Percentiles rank a stretch among this genome's conserved stretches.
Conservation (phyloP, 2,113 vertebrate genomes). For the Aphyosemion australe region DNA sequence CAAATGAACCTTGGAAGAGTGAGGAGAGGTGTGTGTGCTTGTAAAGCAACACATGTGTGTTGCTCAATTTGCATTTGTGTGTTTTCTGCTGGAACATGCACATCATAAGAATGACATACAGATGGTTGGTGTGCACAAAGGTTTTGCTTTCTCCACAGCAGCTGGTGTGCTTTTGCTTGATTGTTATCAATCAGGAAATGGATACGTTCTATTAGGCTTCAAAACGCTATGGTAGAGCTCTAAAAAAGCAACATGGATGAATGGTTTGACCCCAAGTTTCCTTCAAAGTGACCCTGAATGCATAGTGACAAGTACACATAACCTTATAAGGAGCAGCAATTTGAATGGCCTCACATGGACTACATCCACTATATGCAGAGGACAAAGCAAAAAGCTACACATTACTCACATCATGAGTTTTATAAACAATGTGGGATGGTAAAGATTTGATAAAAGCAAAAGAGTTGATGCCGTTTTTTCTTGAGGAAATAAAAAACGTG, state of each 20-base stretch:
- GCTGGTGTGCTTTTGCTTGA: slow-evolving; percentile 34
- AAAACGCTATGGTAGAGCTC: slow-evolving; percentile 5
- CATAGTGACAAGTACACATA: slow-evolving; percentile 26
- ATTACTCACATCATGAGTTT: slow-evolving; percentile 35
- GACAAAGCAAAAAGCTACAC: slow-evolving; percentile 22
- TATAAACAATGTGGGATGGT: slow-evolving; percentile 53
- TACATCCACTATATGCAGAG: slow-evolving; percentile 19
- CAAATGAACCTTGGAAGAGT: slow-evolving; percentile 76
- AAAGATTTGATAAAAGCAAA: slow-evolving; percentile 60
- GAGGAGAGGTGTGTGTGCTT: slow-evolving; percentile 51
- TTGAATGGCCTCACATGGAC: slow-evolving; percentile 41
- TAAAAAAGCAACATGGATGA: not conserved
- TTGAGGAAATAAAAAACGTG: slow-evolving; percentile 13
- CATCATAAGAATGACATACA: slow-evolving; percentile 40
- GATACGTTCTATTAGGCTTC: slow-evolving; percentile 16
- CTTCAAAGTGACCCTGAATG: slow-evolving; percentile 14
- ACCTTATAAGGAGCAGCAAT: slow-evolving; percentile 28
- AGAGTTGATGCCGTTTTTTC: slow-evolving; percentile 49
- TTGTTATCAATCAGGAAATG: slow-evolving; percentile 43
- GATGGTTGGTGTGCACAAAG: slow-evolving; percentile 38
- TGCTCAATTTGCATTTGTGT: slow-evolving; percentile 22
- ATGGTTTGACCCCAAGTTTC: not conserved
- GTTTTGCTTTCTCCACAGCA: slow-evolving; percentile 29
- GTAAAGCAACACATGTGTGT: slow-evolving; percentile 41
- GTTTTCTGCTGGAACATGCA: slow-evolving; percentile 16